phyloP scores from a whole-genome alignment of 2,113 vertebrate species.

The Phyllostomus hastatus region DNA sequence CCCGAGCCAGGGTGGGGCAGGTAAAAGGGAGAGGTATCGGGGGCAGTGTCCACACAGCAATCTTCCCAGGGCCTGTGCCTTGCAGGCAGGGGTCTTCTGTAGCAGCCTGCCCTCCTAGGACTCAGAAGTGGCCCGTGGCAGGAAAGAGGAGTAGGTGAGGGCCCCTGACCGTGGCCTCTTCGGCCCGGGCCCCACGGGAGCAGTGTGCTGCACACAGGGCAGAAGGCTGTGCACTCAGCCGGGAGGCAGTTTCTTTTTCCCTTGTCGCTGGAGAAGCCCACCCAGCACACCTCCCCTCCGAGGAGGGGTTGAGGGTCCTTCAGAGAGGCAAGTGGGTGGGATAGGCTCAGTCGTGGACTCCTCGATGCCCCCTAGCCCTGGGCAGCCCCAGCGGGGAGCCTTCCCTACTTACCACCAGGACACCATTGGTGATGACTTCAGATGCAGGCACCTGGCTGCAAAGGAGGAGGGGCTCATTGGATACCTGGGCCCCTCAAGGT shows the following conservation, averaged over 20 bases:
- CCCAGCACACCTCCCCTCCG: not conserved
- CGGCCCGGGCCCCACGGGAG: not conserved
- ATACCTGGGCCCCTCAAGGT: not conserved
- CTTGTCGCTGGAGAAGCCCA: not conserved
- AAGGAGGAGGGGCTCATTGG: slow-evolving; percentile 22
- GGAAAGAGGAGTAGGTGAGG: not conserved
- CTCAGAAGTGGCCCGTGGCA: not conserved
- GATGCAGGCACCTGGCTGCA: slow-evolving; percentile 75
- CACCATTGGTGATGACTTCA: slow-evolving; percentile 82
- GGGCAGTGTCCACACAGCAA: not conserved
- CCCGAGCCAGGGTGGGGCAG: not conserved
- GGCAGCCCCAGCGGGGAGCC: not conserved
- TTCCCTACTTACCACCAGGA: slow-evolving; percentile 83
- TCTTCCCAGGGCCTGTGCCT: not conserved
- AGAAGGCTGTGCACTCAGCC: not conserved
- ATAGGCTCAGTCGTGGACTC: not conserved
- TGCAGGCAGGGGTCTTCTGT: not conserved
- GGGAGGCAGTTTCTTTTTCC: not conserved
- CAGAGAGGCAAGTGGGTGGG: not conserved
- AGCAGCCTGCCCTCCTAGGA: not conserved
- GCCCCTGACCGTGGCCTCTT: not conserved
- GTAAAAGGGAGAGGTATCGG: not conserved
- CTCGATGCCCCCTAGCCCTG: not conserved
- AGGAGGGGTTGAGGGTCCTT: not conserved
- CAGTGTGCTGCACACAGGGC: not conserved